These are phyloP conservation scores for Hybognathus amarus DNA, from an alignment of 2,797 vertebrate species.

Conservation along the genomic window DNA sequence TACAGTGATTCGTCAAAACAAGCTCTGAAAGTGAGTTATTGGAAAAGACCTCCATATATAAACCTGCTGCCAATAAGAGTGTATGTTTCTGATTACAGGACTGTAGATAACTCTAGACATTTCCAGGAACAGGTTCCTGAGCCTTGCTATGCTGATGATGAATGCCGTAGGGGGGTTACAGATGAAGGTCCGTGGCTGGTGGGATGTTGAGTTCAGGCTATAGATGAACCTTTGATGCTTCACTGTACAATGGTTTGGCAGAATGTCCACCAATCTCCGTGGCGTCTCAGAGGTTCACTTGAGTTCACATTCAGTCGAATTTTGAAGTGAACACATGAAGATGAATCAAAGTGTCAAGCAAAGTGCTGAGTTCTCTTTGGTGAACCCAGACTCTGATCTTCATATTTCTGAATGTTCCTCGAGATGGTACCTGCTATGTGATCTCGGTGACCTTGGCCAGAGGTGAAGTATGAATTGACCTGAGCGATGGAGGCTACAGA, in stretches of 20 bases:
- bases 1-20: slow-evolving; percentile 69
- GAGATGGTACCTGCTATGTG: slow-evolving; percentile 16
- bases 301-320: slow-evolving; percentile 18
- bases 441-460: slow-evolving; percentile 14
- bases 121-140: slow-evolving; percentile 9
- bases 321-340: slow-evolving; percentile 11
- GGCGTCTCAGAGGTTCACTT: neutral
- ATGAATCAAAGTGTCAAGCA: slow-evolving; percentile 22
- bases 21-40: slow-evolving; percentile 53
- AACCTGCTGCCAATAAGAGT: neutral
- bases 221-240: slow-evolving; percentile 13
- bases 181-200: slow-evolving; percentile 10
- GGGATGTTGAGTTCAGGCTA: neutral
- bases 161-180: neutral
- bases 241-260: slow-evolving; percentile 22
- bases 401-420: slow-evolving; percentile 12
- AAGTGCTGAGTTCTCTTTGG: slow-evolving; percentile 8
- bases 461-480: slow-evolving; percentile 41
- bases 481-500: slow-evolving; percentile 50
- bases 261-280: slow-evolving; percentile 5
- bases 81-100: neutral
- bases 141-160: slow-evolving; percentile 20
- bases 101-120: neutral
- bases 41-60: slow-evolving; percentile 26
- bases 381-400: slow-evolving; percentile 11